phyloP scores from a whole-genome alignment of 1,140 invertebrate species.

The Mesaphorura yosii region DNA sequence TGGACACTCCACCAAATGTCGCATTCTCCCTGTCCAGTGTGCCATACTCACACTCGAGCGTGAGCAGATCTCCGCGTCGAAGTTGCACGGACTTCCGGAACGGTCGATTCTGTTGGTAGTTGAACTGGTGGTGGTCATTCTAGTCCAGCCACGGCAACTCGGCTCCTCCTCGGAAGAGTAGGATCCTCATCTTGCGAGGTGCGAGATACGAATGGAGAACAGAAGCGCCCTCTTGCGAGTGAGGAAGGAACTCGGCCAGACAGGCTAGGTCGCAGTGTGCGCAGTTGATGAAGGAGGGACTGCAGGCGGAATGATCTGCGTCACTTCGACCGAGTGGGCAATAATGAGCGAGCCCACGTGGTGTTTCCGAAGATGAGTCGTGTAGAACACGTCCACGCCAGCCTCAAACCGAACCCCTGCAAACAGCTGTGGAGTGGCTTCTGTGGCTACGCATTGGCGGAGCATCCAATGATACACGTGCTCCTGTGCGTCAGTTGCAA shows the following conservation, averaged over 20 bases:
- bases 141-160: conserved; percentile 57
- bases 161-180: conserved; percentile 61
- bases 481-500: no score
- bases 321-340: conserved; percentile 17
- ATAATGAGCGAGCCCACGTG: conserved; percentile 24
- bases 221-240: conserved; percentile 62
- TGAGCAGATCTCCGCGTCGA: conserved; percentile 65
- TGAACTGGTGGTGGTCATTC: conserved; percentile 58
- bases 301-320: conserved; percentile 20
- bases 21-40: background rate
- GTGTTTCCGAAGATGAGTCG: conserved; percentile 41
- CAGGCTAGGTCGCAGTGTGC: conserved; percentile 57
- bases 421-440: no score
- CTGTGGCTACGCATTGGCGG: no score
- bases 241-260: conserved; percentile 52
- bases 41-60: conserved; percentile 38
- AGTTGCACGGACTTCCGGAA: no score
- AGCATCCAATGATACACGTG: no score
- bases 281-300: conserved; percentile 34
- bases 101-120: conserved; percentile 64
- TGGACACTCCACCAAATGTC: conserved; percentile 57
- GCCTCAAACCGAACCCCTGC: conserved; percentile 50
- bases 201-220: conserved; percentile 66
- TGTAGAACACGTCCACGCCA: conserved; percentile 54
- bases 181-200: conserved; percentile 54